A percentile compares a stretch with the other conserved stretches of the same genome.
These are phyloP conservation scores for Drosophila villosipedis DNA, from an alignment of 2,888 invertebrate species.

Conservation along the genomic window DNA sequence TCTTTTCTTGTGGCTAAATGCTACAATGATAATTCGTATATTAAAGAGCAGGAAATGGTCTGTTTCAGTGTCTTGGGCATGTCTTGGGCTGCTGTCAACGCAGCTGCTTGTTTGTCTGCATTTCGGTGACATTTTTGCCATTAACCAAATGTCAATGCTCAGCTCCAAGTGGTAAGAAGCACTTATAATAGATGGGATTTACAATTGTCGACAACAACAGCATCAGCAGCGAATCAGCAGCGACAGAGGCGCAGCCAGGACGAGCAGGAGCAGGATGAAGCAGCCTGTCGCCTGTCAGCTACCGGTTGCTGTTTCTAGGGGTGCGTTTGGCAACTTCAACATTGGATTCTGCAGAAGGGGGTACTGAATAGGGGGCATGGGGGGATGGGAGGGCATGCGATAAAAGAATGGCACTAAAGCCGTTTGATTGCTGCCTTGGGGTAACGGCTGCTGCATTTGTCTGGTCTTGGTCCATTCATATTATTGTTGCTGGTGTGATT, in stretches of 20 bases:
- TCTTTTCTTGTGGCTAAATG: conserved; percentile 18
- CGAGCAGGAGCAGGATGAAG: background rate
- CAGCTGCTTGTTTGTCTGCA: conserved; percentile 67
- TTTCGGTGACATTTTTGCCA: conserved; percentile 79
- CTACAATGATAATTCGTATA: conserved; percentile 28
- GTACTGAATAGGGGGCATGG: background rate
- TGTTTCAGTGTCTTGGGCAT: conserved; percentile 22
- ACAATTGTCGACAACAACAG: conserved; percentile 67
- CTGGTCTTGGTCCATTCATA: conserved; percentile 30
- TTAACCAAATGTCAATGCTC: conserved; percentile 80
- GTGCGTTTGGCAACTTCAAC: conserved; percentile 41
- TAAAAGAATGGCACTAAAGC: conserved; percentile 75
- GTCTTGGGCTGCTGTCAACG: conserved; percentile 41
- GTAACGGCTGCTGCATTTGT: conserved; percentile 38
- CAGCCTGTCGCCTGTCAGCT: conserved; percentile 61
- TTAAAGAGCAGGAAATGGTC: conserved; percentile 13
- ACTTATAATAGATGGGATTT: conserved; percentile 80
- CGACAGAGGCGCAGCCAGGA: background rate
- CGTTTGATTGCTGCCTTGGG: conserved; percentile 66
- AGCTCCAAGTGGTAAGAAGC: conserved; percentile 76
- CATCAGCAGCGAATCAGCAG: conserved; percentile 17
- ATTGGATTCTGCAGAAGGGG: conserved; percentile 51
- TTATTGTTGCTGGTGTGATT: conserved; percentile 32
- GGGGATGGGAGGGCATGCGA: conserved; percentile 33
- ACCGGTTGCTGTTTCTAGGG: conserved; percentile 41